A percentile compares a stretch with the other conserved stretches of the same genome.
Evolutionary conservation across 2,113 vertebrate species (phyloP).

Genomic region (Nannobrachium achirus): DNA sequence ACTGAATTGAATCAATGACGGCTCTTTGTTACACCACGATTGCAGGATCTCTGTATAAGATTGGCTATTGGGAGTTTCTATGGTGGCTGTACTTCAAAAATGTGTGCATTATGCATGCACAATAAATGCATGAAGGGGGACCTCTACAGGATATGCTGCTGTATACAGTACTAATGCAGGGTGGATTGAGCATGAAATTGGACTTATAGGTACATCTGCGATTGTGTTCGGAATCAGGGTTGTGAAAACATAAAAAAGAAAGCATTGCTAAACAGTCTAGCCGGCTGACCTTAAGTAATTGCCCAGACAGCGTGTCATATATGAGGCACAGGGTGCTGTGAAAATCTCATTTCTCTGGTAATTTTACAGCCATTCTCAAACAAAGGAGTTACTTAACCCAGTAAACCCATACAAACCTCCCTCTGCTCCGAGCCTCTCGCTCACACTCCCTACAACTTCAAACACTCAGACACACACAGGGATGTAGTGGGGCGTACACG

Average conservation of each 20-base stretch:
- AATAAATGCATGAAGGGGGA: no score
- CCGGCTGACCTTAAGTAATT: conserved; percentile 54
- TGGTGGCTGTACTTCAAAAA: no score
- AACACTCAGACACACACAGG: conserved; percentile 13
- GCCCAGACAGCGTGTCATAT: conserved; percentile 43
- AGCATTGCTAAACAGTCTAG: conserved; percentile 15
- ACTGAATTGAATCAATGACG: no score
- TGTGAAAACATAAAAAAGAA: conserved; percentile 23
- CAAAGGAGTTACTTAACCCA: conserved; percentile 69
- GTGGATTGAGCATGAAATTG: no score
- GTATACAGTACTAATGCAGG: no score
- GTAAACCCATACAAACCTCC: conserved; percentile 58
- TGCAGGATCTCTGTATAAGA: no score
- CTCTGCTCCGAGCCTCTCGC: conserved; percentile 21
- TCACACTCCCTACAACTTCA: conserved; percentile 41
- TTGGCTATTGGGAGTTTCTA: no score
- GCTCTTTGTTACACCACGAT: no score
- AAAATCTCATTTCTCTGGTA: conserved; percentile 66
- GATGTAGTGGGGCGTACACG: no score
- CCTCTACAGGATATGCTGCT: no score
- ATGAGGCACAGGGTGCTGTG: conserved; percentile 41
- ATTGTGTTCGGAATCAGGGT: not conserved
- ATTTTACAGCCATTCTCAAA: conserved; percentile 56
- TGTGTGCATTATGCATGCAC: no score
- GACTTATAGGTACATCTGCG: no score